Conservation (phyloP, 2,797 vertebrate genomes). For the Bovichtus variegatus region DNA sequence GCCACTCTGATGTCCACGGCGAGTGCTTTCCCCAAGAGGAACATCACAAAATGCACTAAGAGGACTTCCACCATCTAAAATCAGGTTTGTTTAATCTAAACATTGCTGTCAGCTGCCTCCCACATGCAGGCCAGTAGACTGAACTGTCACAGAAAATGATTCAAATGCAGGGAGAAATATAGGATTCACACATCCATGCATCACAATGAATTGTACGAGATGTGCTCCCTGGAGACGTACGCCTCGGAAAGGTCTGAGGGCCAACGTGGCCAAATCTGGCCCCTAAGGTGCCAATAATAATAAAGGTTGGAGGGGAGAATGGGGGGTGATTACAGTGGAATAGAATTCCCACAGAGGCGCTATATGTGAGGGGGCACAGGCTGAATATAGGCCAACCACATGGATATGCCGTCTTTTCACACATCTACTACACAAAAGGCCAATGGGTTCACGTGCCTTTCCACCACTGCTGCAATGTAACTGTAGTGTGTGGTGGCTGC, state of each 20-base stretch:
- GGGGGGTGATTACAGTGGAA: constrained; percentile 50
- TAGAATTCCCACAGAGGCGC: constrained; percentile 68
- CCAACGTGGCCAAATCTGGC: constrained; percentile 46
- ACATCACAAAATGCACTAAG: constrained; percentile 15
- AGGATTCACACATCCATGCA: constrained; percentile 18
- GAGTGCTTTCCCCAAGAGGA: constrained; percentile 42
- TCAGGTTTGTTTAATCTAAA: constrained; percentile 27
- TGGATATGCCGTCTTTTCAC: constrained; percentile 47
- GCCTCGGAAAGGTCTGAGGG: constrained; percentile 52
- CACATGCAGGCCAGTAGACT: neutral
- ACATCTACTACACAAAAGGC: constrained; percentile 53
- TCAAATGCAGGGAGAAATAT: constrained; percentile 23
- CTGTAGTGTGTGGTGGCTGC: constrained; percentile 31
- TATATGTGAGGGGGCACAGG: constrained; percentile 55
- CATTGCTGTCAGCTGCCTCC: neutral
- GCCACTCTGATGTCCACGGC: constrained; percentile 52
- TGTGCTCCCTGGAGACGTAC: constrained; percentile 18
- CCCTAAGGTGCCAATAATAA: constrained; percentile 69
- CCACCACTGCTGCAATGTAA: constrained; percentile 39
- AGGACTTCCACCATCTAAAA: constrained; percentile 20
- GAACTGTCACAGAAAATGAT: neutral
- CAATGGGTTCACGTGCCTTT: constrained; percentile 58
- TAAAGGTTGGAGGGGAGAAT: constrained; percentile 40
- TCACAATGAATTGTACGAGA: constrained; percentile 20
- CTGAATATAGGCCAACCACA: constrained; percentile 71